Conservation (phyloP, 2,797 vertebrate genomes). For the Prunella strophiata region DNA sequence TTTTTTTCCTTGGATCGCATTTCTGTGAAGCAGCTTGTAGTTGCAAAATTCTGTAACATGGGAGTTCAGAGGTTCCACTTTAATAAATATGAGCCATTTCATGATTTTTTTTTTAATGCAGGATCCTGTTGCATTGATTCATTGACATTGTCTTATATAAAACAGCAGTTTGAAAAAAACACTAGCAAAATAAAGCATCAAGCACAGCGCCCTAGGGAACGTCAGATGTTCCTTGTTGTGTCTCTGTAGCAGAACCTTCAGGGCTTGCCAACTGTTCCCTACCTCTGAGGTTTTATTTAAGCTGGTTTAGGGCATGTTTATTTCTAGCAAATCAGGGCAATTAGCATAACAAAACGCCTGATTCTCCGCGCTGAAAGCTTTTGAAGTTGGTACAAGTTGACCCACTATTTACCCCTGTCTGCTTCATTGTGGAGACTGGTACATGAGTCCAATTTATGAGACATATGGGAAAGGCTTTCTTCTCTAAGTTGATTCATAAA, state of each 20-base stretch:
- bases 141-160: conserved; percentile 8
- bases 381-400: conserved; percentile 29
- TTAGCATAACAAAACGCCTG: conserved; percentile 39
- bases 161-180: not conserved
- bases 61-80: not conserved
- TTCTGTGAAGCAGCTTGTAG: not conserved
- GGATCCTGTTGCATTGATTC: not conserved
- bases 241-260: conserved; percentile 23
- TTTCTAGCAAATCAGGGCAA: conserved; percentile 57
- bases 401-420: conserved; percentile 17
- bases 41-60: not conserved
- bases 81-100: not conserved
- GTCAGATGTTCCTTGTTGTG: conserved; percentile 45
- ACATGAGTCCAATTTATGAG: not conserved
- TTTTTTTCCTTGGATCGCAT: not conserved
- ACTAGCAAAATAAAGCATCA: not conserved
- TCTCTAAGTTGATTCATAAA: conserved; percentile 10
- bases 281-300: conserved; percentile 56
- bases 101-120: not conserved
- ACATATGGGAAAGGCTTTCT: conserved; percentile 5
- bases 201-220: not conserved
- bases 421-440: conserved; percentile 34
- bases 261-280: conserved; percentile 41
- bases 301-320: conserved; percentile 36
- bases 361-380: conserved; percentile 3